Evolutionary conservation across 2,113 vertebrate species (phyloP).

Genomic region (Corythoichthys haematopterus): DNA sequence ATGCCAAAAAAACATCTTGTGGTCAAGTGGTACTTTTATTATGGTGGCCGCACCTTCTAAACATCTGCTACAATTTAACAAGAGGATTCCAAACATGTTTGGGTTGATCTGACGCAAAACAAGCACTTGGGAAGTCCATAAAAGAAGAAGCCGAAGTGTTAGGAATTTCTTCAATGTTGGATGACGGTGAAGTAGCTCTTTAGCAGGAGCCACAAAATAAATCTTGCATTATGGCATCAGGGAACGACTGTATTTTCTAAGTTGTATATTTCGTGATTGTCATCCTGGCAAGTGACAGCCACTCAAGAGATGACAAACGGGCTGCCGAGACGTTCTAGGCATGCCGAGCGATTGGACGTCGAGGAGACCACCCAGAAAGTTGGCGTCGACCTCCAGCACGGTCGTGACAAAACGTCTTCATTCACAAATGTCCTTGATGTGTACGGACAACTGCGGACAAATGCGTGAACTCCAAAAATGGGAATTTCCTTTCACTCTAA

Average conservation of each 20-base stretch:
- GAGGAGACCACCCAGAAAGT: slow-evolving; percentile 63
- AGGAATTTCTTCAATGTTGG: neutral
- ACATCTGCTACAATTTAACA: neutral
- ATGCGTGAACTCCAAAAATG: slow-evolving; percentile 22
- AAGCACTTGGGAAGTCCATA: neutral
- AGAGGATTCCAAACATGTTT: neutral
- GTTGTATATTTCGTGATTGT: neutral
- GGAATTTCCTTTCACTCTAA: slow-evolving; percentile 9
- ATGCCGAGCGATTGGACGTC: slow-evolving; percentile 23
- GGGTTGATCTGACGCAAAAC: neutral
- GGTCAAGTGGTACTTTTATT: neutral
- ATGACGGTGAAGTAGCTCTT: neutral
- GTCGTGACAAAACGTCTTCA: slow-evolving; percentile 11
- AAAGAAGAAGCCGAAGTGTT: neutral
- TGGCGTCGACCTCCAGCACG: slow-evolving; percentile 13
- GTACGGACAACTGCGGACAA: slow-evolving; percentile 32
- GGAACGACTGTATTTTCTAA: too few species aligned
- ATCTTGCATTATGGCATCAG: neutral
- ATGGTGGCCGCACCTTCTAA: neutral
- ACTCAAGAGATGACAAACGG: slow-evolving; percentile 33
- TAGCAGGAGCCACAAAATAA: neutral
- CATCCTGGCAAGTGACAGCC: slow-evolving; percentile 54
- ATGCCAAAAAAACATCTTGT: too few species aligned
- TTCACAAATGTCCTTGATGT: slow-evolving; percentile 37
- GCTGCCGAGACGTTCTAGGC: slow-evolving; percentile 17